Evolutionary conservation across 2,888 invertebrate species (phyloP).

Genomic region (Chromoteleia sp.): DNA sequence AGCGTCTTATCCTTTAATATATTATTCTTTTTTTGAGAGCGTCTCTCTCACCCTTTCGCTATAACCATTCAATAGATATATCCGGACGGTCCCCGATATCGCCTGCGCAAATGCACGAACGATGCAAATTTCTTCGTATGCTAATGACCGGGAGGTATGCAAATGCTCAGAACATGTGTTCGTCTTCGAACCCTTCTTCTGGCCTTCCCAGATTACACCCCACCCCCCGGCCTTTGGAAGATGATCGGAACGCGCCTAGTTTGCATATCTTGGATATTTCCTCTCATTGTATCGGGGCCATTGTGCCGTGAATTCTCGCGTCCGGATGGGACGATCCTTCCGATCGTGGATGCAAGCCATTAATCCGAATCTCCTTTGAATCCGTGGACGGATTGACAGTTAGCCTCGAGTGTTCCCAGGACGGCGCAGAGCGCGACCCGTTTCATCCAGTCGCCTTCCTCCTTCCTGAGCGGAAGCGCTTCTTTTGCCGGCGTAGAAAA

Average conservation of each 20-base stretch:
- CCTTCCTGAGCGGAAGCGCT: constrained; percentile 64
- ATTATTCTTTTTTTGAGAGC: constrained; percentile 80
- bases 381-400: constrained; percentile 83
- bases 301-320: constrained; percentile 78
- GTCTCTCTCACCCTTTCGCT: constrained; percentile 74
- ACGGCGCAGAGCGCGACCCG: constrained; percentile 67
- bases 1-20: constrained; percentile 83
- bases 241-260: constrained; percentile 83
- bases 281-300: constrained; percentile 83
- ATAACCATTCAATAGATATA: constrained; percentile 79
- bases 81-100: constrained; percentile 65
- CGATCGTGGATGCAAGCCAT: constrained; percentile 83
- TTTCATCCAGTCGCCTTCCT: constrained; percentile 52
- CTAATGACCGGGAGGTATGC: constrained; percentile 82
- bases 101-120: constrained; percentile 79
- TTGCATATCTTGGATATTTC: constrained; percentile 85
- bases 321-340: constrained; percentile 78
- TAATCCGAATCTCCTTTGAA: constrained; percentile 84
- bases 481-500: constrained; percentile 45
- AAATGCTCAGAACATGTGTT: constrained; percentile 83
- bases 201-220: constrained; percentile 71
- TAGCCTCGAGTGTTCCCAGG: constrained; percentile 83
- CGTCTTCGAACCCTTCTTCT: constrained; percentile 82
- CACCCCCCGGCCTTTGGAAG: constrained; percentile 78
- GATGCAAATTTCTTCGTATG: constrained; percentile 84